Evolutionary conservation across 2,797 vertebrate species (phyloP).

Genomic region (Clarias platycephalus): DNA sequence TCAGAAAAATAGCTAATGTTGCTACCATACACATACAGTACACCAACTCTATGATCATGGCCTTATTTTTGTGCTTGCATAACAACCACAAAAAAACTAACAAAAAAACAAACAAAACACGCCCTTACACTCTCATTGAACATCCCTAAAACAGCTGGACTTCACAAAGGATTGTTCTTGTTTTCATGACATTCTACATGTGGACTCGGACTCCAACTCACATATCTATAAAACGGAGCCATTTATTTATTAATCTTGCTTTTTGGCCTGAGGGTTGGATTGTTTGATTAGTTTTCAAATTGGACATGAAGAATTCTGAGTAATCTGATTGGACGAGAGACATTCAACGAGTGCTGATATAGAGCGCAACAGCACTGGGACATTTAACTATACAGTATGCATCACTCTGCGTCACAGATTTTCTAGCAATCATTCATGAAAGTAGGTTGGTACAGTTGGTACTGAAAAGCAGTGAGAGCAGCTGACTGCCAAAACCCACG

Average conservation of each 20-base stretch:
- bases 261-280: not conserved
- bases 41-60: not conserved
- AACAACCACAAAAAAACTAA: not conserved
- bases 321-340: no score
- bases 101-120: no score
- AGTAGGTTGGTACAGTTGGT: no score
- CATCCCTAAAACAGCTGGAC: not conserved
- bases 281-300: not conserved
- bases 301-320: not conserved
- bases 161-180: not conserved
- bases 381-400: no score
- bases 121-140: not conserved
- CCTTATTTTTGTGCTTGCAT: not conserved
- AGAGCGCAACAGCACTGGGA: no score
- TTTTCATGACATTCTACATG: not conserved
- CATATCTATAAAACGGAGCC: not conserved
- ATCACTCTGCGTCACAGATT: no score
- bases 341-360: no score
- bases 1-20: slow-evolving; percentile 20
- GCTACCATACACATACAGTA: not conserved
- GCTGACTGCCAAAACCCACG: no score
- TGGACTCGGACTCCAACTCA: not conserved
- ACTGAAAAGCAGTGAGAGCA: no score
- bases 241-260: not conserved
- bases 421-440: no score